These are phyloP conservation scores for Alfaro cultratus DNA, from an alignment of 2,797 vertebrate species.

Conservation along the genomic window DNA sequence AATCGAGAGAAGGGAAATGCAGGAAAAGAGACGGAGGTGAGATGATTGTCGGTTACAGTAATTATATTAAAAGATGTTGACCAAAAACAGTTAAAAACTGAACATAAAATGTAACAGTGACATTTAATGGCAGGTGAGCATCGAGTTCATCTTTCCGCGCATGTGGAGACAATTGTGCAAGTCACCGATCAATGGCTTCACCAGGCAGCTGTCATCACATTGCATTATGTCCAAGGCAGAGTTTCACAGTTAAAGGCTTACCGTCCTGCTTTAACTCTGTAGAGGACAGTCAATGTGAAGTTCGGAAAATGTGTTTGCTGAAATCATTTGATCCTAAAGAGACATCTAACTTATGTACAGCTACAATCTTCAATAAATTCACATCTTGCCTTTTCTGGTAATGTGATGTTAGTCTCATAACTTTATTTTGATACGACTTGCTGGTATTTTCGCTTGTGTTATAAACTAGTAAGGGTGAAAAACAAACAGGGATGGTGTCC, in stretches of 20 bases:
- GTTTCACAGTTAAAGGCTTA: not conserved
- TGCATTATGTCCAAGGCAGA: not conserved
- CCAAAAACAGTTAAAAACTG: not conserved
- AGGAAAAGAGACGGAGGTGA: not conserved
- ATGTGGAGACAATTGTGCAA: not conserved
- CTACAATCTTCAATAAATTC: not conserved
- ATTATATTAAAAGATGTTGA: not conserved
- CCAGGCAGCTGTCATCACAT: not conserved
- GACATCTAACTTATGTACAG: not conserved
- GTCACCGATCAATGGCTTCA: not conserved
- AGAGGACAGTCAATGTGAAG: not conserved
- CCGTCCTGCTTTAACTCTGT: not conserved
- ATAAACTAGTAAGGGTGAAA: not conserved
- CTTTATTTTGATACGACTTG: not conserved
- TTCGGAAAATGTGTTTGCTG: not conserved
- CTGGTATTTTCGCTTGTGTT: not conserved
- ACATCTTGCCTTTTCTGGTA: not conserved
- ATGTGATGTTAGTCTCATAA: not conserved
- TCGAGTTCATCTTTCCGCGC: not conserved
- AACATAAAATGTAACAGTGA: not conserved
- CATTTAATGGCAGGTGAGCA: not conserved
- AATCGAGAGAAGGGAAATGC: not conserved
- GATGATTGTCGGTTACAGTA: not conserved
- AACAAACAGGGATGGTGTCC: not conserved
- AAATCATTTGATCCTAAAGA: not conserved